Evolutionary conservation across 1,140 invertebrate genomes (phyloP), one percentile per base, ranked within the genome.

Genomic region (Apis dorsata): DNA sequence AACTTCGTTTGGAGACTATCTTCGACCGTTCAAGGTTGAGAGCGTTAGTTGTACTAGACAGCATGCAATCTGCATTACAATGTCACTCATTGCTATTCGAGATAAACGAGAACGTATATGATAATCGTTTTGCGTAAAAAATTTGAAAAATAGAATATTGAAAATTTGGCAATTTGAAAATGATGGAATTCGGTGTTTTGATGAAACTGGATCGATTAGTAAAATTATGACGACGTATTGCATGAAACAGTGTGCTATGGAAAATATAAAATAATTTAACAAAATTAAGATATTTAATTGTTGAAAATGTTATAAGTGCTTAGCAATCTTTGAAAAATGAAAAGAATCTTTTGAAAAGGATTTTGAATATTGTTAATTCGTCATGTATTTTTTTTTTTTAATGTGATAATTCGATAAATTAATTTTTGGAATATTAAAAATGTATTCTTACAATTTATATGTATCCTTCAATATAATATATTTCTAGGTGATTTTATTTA

Each of bases 11-110:
- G 11, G 60, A 11, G 62, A 69, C 53, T 87, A 87, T 84, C 78
- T 82, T 34, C 69, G 13, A 57, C 65, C 60, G 68, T 87, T 87
- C 85, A 85, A 87, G 86, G 86, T 51, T 73, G 81, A 57, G 24
- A 66, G 34, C 72, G 49, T 28, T 57, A 66, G 57, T 76, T 66
- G 62, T 63, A 44, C 34, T 44, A 80, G 34, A 53, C 55, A 51
- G 49, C 13, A 7, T 65, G 77, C 65, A 84, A 81, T 85, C 77
- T 86, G 81, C 81, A 86, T 86, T 53, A 81, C 77, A 85, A 88
- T 85, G 78, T 79, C 82, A 17, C 28, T 53, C 66, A 69, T 80
- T 86, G 77, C 55, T 62, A 55, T 57, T 86, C 63, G 51, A 59
- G 71, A 62, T 62, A 53, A 60, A 51, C 53, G 15, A 77, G 73